A percentile compares a stretch with the other conserved stretches of the same genome.
Evolutionary conservation across 2,113 vertebrate species (phyloP).

Genomic region (Chrysemys picta): DNA sequence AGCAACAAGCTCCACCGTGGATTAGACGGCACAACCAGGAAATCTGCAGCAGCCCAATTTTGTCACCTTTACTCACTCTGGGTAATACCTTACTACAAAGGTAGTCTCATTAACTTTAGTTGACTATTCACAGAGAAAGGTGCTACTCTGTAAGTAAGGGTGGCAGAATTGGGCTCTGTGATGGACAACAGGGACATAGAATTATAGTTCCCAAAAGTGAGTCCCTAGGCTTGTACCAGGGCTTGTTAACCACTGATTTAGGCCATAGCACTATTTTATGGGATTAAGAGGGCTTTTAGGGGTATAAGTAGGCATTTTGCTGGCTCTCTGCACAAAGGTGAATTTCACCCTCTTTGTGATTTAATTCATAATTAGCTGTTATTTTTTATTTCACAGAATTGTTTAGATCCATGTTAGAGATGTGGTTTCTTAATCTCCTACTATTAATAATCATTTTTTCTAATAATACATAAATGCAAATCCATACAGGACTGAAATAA

Average conservation of each 20-base stretch:
- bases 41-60: background rate
- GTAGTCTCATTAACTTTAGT: background rate
- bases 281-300: conserved; percentile 50
- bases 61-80: background rate
- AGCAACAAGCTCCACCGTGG: background rate
- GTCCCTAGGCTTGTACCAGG: conserved; percentile 50
- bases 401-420: conserved; percentile 44
- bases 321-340: background rate
- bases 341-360: conserved; percentile 44
- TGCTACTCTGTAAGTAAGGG: conserved; percentile 8
- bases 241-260: conserved; percentile 64
- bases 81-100: background rate
- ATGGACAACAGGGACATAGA: conserved; percentile 47
- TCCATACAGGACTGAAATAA: conserved; percentile 49
- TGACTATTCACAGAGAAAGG: conserved; percentile 29
- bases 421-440: conserved; percentile 8
- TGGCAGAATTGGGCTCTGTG: conserved; percentile 52
- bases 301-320: background rate
- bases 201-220: conserved; percentile 62
- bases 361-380: conserved; percentile 50
- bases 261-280: conserved; percentile 57
- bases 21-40: background rate
- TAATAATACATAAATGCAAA: conserved; percentile 47
- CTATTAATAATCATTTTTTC: background rate
- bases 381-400: conserved; percentile 24